These are phyloP conservation scores for Odontomachus brunneus DNA, from an alignment of 1,140 invertebrate genomes.

Conservation along the genomic window DNA sequence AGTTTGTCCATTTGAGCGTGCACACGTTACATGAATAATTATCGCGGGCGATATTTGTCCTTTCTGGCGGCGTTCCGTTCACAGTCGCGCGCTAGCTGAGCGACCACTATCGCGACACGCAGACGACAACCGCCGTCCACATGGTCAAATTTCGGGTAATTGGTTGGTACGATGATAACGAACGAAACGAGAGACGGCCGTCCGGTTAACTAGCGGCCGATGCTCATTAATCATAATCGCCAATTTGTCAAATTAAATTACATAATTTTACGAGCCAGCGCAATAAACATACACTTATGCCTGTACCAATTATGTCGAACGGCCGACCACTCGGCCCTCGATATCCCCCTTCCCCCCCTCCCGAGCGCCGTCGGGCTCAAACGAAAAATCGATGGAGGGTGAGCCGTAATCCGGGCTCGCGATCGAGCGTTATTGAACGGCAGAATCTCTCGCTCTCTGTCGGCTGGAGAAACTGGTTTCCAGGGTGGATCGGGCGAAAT, in stretches of 20 bases:
- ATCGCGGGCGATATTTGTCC: slow-evolving; percentile 36
- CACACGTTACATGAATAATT: slow-evolving; percentile 31
- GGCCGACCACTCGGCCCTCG: slow-evolving; percentile 28
- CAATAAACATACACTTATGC: slow-evolving; percentile 62
- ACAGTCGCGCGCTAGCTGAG: slow-evolving; percentile 20
- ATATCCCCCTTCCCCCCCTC: no score
- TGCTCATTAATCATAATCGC: slow-evolving; percentile 66
- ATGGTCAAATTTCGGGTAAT: slow-evolving; percentile 67
- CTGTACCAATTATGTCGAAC: slow-evolving; percentile 53
- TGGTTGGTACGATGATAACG: slow-evolving; percentile 63
- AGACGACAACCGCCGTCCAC: slow-evolving; percentile 60
- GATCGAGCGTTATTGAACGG: slow-evolving; percentile 40
- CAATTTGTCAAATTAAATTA: slow-evolving; percentile 67
- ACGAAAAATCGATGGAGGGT: slow-evolving; percentile 52
- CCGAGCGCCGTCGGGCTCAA: neutral
- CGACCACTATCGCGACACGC: slow-evolving; percentile 59
- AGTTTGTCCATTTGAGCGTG: slow-evolving; percentile 1
- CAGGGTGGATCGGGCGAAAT: slow-evolving; percentile 17
- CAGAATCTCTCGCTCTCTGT: slow-evolving; percentile 20
- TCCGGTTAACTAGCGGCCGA: slow-evolving; percentile 55
- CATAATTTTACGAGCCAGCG: slow-evolving; percentile 57
- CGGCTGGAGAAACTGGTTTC: slow-evolving; percentile 26
- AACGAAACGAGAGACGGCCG: slow-evolving; percentile 57
- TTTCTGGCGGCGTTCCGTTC: slow-evolving; percentile 9
- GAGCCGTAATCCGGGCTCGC: slow-evolving; percentile 12